Evolutionary conservation across 2,113 vertebrate genomes (phyloP).

Genomic region (Gobio gobio): DNA sequence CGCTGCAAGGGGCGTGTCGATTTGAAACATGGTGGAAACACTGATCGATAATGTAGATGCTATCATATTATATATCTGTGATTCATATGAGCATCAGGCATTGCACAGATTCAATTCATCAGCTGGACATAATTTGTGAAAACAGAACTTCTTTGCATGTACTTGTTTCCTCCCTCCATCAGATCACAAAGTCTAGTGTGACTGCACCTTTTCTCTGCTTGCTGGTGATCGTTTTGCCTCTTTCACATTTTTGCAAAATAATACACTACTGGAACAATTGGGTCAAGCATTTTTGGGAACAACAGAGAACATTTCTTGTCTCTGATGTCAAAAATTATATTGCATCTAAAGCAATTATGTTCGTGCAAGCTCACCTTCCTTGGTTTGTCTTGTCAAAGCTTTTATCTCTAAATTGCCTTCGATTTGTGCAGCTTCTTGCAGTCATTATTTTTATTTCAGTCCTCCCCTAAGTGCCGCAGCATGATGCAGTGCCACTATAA

Average conservation of each 20-base stretch:
- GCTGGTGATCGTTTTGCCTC: not conserved
- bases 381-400: conserved; percentile 29
- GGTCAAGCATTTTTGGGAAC: not conserved
- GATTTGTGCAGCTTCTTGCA: conserved; percentile 32
- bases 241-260: conserved; percentile 1
- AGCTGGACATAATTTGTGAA: not conserved
- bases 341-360: conserved; percentile 37
- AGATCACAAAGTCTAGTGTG: not conserved
- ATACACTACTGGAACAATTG: not conserved
- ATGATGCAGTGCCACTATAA: not conserved
- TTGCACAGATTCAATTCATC: no score
- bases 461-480: conserved; percentile 17
- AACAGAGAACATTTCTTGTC: conserved; percentile 38
- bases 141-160: not conserved
- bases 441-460: conserved; percentile 37
- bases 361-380: conserved; percentile 17
- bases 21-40: no score
- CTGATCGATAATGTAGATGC: no score
- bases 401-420: conserved; percentile 49
- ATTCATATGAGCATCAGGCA: no score
- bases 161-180: not conserved
- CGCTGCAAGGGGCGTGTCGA: no score
- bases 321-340: conserved; percentile 41
- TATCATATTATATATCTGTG: no score
- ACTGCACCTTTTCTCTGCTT: not conserved